Evolutionary conservation across 2,113 vertebrate species (phyloP).

Genomic region (Carassius auratus): DNA sequence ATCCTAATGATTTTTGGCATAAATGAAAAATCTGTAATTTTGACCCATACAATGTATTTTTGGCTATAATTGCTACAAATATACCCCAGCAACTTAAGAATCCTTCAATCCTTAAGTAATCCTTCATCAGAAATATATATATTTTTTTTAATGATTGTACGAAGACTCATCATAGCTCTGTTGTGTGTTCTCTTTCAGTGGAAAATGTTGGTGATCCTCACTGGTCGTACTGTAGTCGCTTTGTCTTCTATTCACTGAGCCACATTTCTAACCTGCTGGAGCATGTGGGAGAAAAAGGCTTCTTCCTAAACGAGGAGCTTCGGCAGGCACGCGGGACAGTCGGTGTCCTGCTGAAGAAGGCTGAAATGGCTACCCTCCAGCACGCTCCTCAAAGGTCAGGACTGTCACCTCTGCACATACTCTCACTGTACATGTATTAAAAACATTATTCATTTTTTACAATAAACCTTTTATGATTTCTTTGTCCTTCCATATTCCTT

Average conservation of each 20-base stretch:
- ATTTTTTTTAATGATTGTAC: not conserved
- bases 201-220: slow-evolving; percentile 69
- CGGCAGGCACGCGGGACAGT: slow-evolving; percentile 59
- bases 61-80: too few species aligned
- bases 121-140: not conserved
- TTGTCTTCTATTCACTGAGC: slow-evolving; percentile 69
- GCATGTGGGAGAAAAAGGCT: slow-evolving; percentile 62
- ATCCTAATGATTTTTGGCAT: too few species aligned
- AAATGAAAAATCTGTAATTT: too few species aligned
- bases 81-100: too few species aligned
- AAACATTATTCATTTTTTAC: not conserved
- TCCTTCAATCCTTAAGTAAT: not conserved
- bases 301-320: slow-evolving; percentile 65
- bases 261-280: slow-evolving; percentile 70
- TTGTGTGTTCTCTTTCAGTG: slow-evolving; percentile 61
- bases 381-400: slow-evolving; percentile 71
- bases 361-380: slow-evolving; percentile 72
- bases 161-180: not conserved
- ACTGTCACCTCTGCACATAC: not conserved
- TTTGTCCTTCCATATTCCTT: not conserved
- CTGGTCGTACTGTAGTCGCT: slow-evolving; percentile 76
- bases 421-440: not conserved
- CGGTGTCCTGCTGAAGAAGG: slow-evolving; percentile 68
- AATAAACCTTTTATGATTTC: not conserved
- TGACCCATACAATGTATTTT: too few species aligned